A percentile compares a stretch with the other conserved stretches of the same genome.
These are phyloP conservation scores for Prenolepis imparis DNA, from an alignment of 2,888 invertebrate species.

Conservation along the genomic window DNA sequence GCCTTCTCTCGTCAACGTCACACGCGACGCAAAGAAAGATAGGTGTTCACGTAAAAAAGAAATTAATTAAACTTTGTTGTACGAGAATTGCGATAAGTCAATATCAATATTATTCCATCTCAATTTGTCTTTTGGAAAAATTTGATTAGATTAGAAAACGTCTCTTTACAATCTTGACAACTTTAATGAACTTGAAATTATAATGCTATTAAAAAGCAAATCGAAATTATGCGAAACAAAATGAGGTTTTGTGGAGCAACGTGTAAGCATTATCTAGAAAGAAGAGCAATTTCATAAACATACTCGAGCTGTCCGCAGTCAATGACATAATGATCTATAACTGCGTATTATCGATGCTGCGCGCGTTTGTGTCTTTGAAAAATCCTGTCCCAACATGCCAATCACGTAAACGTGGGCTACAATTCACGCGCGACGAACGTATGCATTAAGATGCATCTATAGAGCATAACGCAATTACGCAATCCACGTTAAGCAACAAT, in stretches of 20 bases:
- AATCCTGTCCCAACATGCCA: conserved; percentile 27
- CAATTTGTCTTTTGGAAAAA: background rate
- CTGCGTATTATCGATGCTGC: background rate
- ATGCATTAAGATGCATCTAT: conserved; percentile 42
- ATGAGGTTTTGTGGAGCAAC: background rate
- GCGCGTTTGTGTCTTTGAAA: background rate
- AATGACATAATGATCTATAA: conserved; percentile 6
- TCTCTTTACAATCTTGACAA: background rate
- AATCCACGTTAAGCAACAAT: conserved; percentile 67
- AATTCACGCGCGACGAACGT: conserved; percentile 15
- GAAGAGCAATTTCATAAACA: background rate
- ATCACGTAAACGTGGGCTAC: conserved; percentile 17
- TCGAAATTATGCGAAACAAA: background rate
- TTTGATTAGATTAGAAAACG: background rate
- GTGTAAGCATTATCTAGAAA: background rate
- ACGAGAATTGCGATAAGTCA: background rate
- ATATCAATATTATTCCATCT: background rate
- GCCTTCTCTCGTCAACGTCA: conserved; percentile 1
- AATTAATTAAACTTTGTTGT: conserved; percentile 1
- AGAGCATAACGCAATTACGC: conserved; percentile 56
- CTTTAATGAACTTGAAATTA: background rate
- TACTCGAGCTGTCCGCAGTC: conserved; percentile 1
- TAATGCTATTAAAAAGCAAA: background rate
- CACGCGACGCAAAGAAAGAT: background rate
- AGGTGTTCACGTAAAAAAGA: background rate